Percentiles rank a stretch among this genome's conserved stretches.
These are phyloP conservation scores for Poliocrania exsul DNA, from an alignment of 2,797 vertebrate species.

Conservation along the genomic window DNA sequence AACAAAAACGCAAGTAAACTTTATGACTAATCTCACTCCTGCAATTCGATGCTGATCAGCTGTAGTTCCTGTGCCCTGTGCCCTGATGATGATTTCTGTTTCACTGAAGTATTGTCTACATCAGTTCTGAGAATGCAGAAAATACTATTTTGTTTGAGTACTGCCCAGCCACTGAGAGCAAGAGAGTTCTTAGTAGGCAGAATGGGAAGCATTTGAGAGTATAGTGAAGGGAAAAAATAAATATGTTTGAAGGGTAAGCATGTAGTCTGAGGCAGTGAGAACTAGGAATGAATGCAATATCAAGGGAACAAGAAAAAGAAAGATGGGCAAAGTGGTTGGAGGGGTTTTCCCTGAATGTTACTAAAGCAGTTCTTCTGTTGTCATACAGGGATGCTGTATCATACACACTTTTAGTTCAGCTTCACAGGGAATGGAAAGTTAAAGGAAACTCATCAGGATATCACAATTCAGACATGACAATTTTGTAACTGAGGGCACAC, in stretches of 20 bases:
- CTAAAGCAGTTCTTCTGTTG: neutral
- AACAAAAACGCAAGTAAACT: neutral
- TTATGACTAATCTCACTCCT: neutral
- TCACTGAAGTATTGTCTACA: neutral
- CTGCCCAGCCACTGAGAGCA: neutral
- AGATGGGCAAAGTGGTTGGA: neutral
- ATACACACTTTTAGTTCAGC: neutral
- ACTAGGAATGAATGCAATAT: neutral
- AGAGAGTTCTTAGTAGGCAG: neutral
- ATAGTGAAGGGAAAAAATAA: neutral
- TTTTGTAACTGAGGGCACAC: neutral
- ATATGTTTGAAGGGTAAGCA: neutral
- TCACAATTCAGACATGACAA: neutral
- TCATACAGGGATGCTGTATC: neutral
- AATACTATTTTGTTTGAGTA: neutral
- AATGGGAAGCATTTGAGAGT: neutral
- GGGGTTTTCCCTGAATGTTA: neutral
- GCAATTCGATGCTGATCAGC: neutral
- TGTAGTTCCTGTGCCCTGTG: neutral
- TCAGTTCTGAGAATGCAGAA: neutral
- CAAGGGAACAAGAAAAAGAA: neutral
- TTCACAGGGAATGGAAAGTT: neutral
- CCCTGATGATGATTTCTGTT: neutral
- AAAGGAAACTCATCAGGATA: neutral
- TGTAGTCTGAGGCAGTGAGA: neutral